Conservation (phyloP, 30 jellyfish, hydroid and myxozoan species). For the Cassiopea xamachana region DNA sequence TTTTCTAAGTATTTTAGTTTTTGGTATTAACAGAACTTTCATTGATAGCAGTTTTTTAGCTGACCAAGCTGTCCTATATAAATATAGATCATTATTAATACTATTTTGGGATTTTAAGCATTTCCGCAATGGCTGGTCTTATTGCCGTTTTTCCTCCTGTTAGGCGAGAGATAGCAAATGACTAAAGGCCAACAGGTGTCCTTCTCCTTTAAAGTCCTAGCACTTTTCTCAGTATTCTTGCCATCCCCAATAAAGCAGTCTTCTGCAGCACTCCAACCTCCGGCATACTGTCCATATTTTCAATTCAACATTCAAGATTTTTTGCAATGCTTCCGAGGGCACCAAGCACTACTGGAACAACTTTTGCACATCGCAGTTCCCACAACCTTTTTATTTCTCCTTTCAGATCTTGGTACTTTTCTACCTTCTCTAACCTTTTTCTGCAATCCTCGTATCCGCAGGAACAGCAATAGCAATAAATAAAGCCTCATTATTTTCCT, state of each 20-base stretch:
- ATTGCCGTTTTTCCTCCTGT: no score
- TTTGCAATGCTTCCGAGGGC: neutral
- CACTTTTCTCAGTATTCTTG: neutral
- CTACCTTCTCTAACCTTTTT: neutral
- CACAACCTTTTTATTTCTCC: neutral
- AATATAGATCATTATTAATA: no score
- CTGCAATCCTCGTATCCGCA: neutral
- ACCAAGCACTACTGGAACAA: neutral
- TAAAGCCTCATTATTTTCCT: neutral
- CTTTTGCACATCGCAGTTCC: neutral
- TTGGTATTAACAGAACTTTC: no score
- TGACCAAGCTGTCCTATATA: no score
- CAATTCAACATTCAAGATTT: neutral
- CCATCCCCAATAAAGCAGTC: neutral
- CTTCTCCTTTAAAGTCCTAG: neutral
- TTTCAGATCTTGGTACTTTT: neutral
- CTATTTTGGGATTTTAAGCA: no score
- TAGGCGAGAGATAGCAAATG: neutral
- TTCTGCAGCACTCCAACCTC: neutral
- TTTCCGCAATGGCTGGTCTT: no score
- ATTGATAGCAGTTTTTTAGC: no score
- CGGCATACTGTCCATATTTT: neutral
- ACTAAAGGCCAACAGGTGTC: neutral
- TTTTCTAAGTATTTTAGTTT: no score
- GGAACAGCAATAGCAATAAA: neutral